Evolutionary conservation across 2,113 vertebrate genomes (phyloP).

Genomic region (Sinocyclocheilus grahami): DNA sequence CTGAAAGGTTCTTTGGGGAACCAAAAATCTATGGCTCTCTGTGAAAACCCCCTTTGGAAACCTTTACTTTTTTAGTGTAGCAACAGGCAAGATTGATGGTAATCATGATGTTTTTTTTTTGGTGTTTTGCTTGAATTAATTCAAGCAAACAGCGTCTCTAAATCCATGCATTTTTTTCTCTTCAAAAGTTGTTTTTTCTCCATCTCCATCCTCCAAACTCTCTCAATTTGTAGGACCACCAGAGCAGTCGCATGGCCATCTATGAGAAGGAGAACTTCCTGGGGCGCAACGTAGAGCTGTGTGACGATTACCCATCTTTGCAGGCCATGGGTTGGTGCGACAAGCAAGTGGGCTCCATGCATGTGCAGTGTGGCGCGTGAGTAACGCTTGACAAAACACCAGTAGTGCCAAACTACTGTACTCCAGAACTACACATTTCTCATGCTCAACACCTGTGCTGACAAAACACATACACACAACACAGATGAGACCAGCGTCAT

Average conservation of each 20-base stretch:
- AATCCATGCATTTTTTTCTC: not conserved
- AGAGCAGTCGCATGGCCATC: conserved; percentile 59
- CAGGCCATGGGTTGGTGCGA: conserved; percentile 64
- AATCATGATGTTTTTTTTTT: too few relatives aligned
- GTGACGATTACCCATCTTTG: conserved; percentile 64
- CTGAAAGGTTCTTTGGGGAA: too few relatives aligned
- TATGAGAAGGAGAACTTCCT: conserved; percentile 64
- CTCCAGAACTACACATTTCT: conserved; percentile 6
- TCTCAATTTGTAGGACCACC: conserved; percentile 50
- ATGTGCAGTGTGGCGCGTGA: conserved; percentile 61
- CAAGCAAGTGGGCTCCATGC: conserved; percentile 63
- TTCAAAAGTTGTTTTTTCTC: not conserved
- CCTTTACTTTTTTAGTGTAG: too few relatives aligned
- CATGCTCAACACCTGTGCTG: conserved; percentile 20
- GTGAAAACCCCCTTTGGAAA: too few relatives aligned
- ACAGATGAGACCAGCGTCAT: not conserved
- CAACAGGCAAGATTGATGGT: too few relatives aligned
- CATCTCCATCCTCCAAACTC: not conserved
- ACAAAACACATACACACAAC: conserved; percentile 1
- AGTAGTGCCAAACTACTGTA: conserved; percentile 16
- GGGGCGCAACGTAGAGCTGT: conserved; percentile 56
- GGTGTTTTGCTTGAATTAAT: too few relatives aligned
- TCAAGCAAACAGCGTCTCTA: not conserved
- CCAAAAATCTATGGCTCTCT: too few relatives aligned
- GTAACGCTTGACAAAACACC: conserved; percentile 22